Percentiles rank a stretch among this genome's conserved stretches.
Conservation (phyloP, 2,113 vertebrate genomes). For the Meriones unguiculatus region DNA sequence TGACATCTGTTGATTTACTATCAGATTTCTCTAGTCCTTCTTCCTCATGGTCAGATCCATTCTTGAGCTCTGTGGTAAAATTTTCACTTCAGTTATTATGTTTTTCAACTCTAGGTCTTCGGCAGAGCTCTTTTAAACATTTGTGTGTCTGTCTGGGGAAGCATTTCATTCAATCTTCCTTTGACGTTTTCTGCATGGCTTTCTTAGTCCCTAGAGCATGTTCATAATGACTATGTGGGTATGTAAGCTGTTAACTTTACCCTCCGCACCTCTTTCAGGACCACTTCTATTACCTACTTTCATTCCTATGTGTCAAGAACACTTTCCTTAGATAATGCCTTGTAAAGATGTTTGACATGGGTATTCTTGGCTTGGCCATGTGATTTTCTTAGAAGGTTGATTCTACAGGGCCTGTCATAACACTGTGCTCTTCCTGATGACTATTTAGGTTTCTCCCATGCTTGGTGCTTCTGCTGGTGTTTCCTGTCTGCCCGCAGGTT, state of each 20-base stretch:
- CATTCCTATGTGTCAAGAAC: neutral
- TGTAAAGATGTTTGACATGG: neutral
- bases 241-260: neutral
- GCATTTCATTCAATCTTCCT: neutral
- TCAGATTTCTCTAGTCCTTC: neutral
- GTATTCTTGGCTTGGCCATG: neutral
- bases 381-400: neutral
- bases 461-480: neutral
- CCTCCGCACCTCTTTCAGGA: neutral
- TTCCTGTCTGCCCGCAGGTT: neutral
- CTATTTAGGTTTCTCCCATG: neutral
- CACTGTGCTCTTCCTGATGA: neutral
- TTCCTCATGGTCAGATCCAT: neutral
- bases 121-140: neutral
- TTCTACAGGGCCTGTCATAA: neutral
- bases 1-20: neutral
- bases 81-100: neutral
- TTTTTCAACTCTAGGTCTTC: neutral
- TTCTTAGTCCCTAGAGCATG: neutral
- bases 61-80: neutral
- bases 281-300: neutral
- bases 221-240: neutral
- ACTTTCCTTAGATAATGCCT: neutral
- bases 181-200: neutral
- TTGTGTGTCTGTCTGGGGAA: neutral